Base-by-base conservation (phyloP, 2,797 vertebrate species). In the Babyrousa celebensis region DNA sequence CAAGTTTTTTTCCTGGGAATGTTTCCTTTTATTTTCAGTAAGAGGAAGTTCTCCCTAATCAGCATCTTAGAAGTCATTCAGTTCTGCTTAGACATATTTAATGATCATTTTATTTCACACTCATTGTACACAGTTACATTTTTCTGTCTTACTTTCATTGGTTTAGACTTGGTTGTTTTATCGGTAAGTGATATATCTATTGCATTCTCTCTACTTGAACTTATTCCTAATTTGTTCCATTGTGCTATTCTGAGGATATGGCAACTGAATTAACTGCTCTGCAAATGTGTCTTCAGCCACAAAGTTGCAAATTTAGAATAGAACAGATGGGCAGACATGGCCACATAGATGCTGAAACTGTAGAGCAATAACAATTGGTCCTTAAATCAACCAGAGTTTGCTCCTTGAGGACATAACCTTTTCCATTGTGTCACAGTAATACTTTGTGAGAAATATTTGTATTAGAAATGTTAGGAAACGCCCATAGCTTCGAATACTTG, bases 361-460 rank as follows among this genome's bases (percentile, higher is more conserved):
- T 4, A 52, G 43, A n/a, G 17, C 17, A 82, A 36, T 75, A 67
- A 43, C 62, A 82, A 54, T 29, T 21, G 21, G 16, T 52, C 29
- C 74, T 58, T 79, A 77, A 71, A 29, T 92, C 54, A 92, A 15
- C 72, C 29, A 93, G 29, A 7, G 48, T 40, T 92, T 72, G 40
- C 29, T 91, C 14, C 90, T 79, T 88, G 72, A 36, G 40, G 32
- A 54, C 62, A 83, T 96, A 72, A 72, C 6, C 36, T 94, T 65
- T 87, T 72, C 2, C 32, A 62, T n/a, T 92, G 20, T 83, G 54
- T 92, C 56, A 95, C 27, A 29, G 40, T 40, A 48, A 40, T 71
- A 48, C 84, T 72, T 77, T 78, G 36, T 70, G 21, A 92, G 52
- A 94, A 88, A 84, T 92, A 3, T 86, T 90, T 92, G 21, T 84